A percentile compares a stretch with the other conserved stretches of the same genome.
These are phyloP conservation scores for Drosophila busckii DNA, from an alignment of 1,140 invertebrate species.

Conservation along the genomic window DNA sequence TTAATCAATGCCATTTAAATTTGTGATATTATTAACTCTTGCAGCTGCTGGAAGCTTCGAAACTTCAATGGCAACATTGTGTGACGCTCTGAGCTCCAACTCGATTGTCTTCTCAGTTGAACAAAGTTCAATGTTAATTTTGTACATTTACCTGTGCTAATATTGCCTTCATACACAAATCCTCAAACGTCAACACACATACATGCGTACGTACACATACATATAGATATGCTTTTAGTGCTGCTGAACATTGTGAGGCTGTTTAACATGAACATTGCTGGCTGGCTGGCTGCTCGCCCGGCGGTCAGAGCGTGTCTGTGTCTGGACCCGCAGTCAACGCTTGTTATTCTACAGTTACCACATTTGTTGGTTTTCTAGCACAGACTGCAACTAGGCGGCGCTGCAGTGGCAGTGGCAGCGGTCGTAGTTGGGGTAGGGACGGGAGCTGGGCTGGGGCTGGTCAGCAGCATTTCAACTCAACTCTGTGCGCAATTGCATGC, in stretches of 20 bases:
- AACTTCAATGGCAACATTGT: no score
- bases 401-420: neutral
- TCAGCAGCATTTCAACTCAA: no score
- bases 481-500: constrained; percentile 20
- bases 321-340: constrained; percentile 22
- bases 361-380: constrained; percentile 68
- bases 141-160: constrained; percentile 72
- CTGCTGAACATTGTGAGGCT: constrained; percentile 6
- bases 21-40: no score
- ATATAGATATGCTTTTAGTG: constrained; percentile 28
- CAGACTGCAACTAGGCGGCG: constrained; percentile 9
- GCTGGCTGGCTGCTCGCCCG: neutral
- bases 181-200: constrained; percentile 7
- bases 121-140: constrained; percentile 75
- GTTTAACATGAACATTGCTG: neutral
- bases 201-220: neutral
- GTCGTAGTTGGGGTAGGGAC: neutral
- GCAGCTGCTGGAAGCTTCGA: neutral
- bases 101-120: constrained; percentile 29
- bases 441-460: neutral
- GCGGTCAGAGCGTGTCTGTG: no score
- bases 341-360: constrained; percentile 67
- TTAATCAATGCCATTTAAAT: no score
- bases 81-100: constrained; percentile 6
- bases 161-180: constrained; percentile 48